Conservation (phyloP, 1,140 invertebrate genomes). For the Drosophila busckii region DNA sequence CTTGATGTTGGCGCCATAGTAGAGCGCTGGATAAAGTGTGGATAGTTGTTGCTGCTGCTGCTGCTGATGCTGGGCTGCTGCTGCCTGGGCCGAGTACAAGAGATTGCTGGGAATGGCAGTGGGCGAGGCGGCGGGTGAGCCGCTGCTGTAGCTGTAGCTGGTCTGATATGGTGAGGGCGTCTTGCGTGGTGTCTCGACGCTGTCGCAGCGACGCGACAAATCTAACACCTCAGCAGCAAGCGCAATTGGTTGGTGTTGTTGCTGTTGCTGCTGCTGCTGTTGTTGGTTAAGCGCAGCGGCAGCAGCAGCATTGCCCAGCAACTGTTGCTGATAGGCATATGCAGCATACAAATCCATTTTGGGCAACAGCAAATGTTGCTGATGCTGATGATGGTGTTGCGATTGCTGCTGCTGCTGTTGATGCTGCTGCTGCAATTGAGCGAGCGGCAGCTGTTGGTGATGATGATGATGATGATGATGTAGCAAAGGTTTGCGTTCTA, state of each 20-base stretch:
- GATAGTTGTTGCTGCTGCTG: conserved; percentile 49
- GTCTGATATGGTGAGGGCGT: conserved; percentile 73
- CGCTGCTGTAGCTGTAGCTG: conserved; percentile 60
- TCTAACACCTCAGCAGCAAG: conserved; percentile 63
- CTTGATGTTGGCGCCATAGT: conserved; percentile 55
- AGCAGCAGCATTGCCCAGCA: conserved; percentile 42
- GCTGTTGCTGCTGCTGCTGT: conserved; percentile 46
- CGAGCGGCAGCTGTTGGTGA: conserved; percentile 40
- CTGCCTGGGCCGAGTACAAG: conserved; percentile 49
- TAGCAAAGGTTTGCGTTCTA: conserved; percentile 64
- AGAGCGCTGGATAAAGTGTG: conserved; percentile 61
- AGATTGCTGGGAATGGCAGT: conserved; percentile 52
- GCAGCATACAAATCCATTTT: conserved; percentile 72
- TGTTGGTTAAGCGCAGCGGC: conserved; percentile 44
- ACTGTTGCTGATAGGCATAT: conserved; percentile 75
- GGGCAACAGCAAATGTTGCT: conserved; percentile 37
- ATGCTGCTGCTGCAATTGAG: conserved; percentile 28
- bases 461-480: conserved; percentile 55
- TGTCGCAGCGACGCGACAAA: conserved; percentile 74
- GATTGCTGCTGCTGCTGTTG: conserved; percentile 38
- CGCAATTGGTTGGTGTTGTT: conserved; percentile 16
- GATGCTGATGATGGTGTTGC: conserved; percentile 40
- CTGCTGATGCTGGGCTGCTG: conserved; percentile 37
- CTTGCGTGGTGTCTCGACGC: conserved; percentile 70
- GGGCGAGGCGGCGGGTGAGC: conserved; percentile 56